These are phyloP conservation scores for Heliconius ethilla DNA, from an alignment of 2,888 invertebrate species.

Conservation along the genomic window DNA sequence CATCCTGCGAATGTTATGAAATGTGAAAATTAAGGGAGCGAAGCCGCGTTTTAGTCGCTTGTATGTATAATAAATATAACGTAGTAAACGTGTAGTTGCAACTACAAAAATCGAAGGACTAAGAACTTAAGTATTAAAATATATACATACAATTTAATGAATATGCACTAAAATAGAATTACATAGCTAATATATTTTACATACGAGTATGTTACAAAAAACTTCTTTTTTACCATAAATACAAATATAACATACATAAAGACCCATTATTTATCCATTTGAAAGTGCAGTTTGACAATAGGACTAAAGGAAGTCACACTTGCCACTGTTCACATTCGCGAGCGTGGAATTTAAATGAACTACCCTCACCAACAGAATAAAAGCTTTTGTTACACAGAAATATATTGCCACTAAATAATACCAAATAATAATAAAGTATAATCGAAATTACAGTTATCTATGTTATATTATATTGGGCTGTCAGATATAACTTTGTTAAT, in stretches of 20 bases:
- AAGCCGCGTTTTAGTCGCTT: too few species aligned
- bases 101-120: too few species aligned
- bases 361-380: slow-evolving; percentile 77
- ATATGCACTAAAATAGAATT: neutral
- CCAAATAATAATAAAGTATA: slow-evolving; percentile 8
- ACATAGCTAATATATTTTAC: neutral
- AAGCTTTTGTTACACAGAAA: slow-evolving; percentile 78
- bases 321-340: slow-evolving; percentile 78
- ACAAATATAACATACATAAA: neutral
- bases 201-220: too few species aligned
- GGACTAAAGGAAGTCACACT: slow-evolving; percentile 79
- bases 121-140: neutral
- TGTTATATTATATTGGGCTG: neutral
- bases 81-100: too few species aligned
- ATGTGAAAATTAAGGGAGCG: too few species aligned
- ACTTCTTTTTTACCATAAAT: neutral
- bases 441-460: neutral
- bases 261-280: slow-evolving; percentile 45
- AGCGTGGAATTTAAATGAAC: slow-evolving; percentile 78
- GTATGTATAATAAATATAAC: too few species aligned
- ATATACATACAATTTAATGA: neutral
- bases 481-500: slow-evolving; percentile 11
- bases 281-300: slow-evolving; percentile 73
- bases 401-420: slow-evolving; percentile 61
- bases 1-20: too few species aligned